Evolutionary conservation across 2,888 invertebrate genomes (phyloP), one percentile per base, ranked within the genome.

Genomic region (Thecophora atra): DNA sequence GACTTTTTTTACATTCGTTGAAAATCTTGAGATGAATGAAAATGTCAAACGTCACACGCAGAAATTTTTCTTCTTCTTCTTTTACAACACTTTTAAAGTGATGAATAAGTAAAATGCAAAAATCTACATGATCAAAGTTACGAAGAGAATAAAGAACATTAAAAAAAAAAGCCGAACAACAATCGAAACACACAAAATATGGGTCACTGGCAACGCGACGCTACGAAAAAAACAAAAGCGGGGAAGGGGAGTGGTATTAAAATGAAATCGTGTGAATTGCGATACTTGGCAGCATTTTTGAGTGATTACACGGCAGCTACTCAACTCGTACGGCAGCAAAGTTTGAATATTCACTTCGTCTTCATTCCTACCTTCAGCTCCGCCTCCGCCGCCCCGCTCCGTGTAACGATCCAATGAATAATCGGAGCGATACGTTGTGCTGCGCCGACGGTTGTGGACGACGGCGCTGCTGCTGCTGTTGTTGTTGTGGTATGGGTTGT

Each of bases 371-470:
- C 84, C 83, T 83, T 80, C 80, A 1, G 28, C 58, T 70, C 82
- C 80, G 62, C 76, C 76, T 63, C 82, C 58, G 69, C 82, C 80
- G 62, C 76, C 76, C 62, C 82, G 82, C 73, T 86, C 87, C n/a
- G 86, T 86, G 78, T 86, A 87, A 75, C 87, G 83, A 78, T 87
- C 87, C 78, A 87, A 75, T 17, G 87, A 87, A 74, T 78, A 79
- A 69, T 87, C 85, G 63, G 87, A 87, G 69, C 84, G 82, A 78
- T 83, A 84, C 8, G 78, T 76, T 73, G 77, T 78, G 69, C 81
- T 82, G 19, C 83, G 79, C n/a, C 82, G 79, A 7, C 81, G 78
- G 76, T 83, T 85, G 51, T 80, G 80, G 64, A 77, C 73, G 21
- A 70, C 70, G 17, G 73, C 69, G 44, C 74, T n/a, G n/a, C n/a